Evolutionary conservation across 2,797 vertebrate genomes (phyloP).

Genomic region (Bucorvus abyssinicus): DNA sequence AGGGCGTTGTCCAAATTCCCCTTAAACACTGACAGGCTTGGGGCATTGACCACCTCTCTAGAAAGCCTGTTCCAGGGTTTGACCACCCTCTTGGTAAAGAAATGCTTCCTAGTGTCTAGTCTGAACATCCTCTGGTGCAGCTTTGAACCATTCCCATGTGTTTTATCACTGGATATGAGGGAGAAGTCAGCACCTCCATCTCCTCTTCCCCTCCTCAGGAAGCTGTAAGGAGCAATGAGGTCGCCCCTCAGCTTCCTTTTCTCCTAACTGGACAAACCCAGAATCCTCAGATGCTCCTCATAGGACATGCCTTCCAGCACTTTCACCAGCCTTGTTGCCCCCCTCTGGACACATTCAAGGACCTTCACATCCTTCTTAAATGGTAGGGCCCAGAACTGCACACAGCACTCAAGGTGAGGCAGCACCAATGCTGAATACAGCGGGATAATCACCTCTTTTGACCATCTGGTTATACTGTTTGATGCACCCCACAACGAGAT

Average conservation of each 20-base stretch:
- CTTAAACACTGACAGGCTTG: background rate
- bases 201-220: background rate
- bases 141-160: rapidly evolving
- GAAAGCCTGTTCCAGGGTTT: background rate
- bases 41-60: background rate
- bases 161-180: background rate
- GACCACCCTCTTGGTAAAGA: background rate
- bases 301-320: rapidly evolving
- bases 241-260: background rate
- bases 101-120: background rate
- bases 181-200: background rate
- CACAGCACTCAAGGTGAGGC: background rate
- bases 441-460: background rate
- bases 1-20: background rate
- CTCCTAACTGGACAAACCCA: background rate
- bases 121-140: background rate
- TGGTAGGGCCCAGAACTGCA: no score
- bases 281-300: background rate
- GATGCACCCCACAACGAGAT: rapidly evolving
- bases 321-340: background rate
- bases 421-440: background rate
- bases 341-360: background rate
- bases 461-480: rapidly evolving
- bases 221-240: background rate
- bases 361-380: background rate